These are phyloP conservation scores for Berghia stephanieae DNA, from an alignment of 1,140 invertebrate species.

Conservation along the genomic window DNA sequence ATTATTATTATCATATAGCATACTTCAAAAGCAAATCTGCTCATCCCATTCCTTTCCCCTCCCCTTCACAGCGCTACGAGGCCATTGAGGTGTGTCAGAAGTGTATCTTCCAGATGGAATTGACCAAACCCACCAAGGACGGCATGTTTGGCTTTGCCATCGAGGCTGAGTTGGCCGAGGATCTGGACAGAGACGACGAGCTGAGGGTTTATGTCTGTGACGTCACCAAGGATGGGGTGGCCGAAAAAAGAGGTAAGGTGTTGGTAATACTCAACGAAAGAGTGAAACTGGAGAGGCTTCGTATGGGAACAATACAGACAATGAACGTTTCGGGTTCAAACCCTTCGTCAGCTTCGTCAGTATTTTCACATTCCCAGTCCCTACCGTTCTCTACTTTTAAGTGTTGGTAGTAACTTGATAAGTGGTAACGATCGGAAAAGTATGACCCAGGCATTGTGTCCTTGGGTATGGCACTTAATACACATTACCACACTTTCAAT, in stretches of 20 bases:
- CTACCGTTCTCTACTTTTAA: too few relatives aligned
- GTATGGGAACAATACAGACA: too few relatives aligned
- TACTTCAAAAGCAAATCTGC: not conserved
- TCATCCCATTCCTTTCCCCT: not conserved
- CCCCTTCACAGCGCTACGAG: constrained; percentile 83
- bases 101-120: constrained; percentile 94
- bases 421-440: too few relatives aligned
- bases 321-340: too few relatives aligned
- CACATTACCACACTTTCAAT: too few relatives aligned
- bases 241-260: constrained; percentile 87
- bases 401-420: too few relatives aligned
- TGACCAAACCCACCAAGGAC: constrained; percentile 71
- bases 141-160: constrained; percentile 91
- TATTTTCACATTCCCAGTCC: too few relatives aligned
- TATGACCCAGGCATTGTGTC: too few relatives aligned
- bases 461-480: too few relatives aligned
- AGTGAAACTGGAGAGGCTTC: too few relatives aligned
- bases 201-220: constrained; percentile 95
- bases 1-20: not conserved
- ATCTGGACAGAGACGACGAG: constrained; percentile 93
- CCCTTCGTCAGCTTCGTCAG: too few relatives aligned
- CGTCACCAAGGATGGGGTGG: constrained; percentile 90
- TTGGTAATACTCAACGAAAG: too few relatives aligned
- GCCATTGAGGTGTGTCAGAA: constrained; percentile 96
- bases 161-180: constrained; percentile 95